Conservation (phyloP, 1,140 invertebrate genomes). For the Drosophila navojoa region DNA sequence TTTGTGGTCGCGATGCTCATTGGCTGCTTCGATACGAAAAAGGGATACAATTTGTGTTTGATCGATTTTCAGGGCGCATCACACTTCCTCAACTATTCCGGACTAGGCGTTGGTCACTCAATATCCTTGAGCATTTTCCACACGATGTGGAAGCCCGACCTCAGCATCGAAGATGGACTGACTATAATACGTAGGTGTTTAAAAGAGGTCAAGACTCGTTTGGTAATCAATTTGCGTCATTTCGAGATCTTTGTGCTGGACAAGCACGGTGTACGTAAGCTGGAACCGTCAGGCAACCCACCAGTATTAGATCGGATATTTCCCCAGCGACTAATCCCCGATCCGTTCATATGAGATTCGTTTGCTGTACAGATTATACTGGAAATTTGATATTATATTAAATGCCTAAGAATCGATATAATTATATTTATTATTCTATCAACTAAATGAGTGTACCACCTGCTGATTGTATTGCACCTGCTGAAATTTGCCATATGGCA, state of each 20-base stretch:
- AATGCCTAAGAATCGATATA: no score
- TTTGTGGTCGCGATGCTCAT: slow-evolving; percentile 70
- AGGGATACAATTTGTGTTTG: slow-evolving; percentile 89
- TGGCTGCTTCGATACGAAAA: slow-evolving; percentile 89
- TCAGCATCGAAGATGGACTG: slow-evolving; percentile 91
- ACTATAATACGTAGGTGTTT: slow-evolving; percentile 93
- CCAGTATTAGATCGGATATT: not conserved
- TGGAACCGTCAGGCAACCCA: not conserved
- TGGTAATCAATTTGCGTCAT: slow-evolving; percentile 94
- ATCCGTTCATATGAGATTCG: no score
- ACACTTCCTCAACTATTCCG: slow-evolving; percentile 93
- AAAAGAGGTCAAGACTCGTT: slow-evolving; percentile 92
- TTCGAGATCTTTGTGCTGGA: slow-evolving; percentile 94
- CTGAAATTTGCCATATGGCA: slow-evolving; percentile 8
- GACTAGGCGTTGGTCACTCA: slow-evolving; percentile 96
- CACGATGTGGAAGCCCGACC: slow-evolving; percentile 90
- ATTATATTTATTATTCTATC: not conserved
- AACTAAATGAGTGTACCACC: not conserved
- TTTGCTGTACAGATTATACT: no score
- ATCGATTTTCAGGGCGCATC: slow-evolving; percentile 95
- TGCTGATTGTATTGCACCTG: not conserved
- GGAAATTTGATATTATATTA: no score
- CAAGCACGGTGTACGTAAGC: slow-evolving; percentile 88
- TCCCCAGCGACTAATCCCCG: no score
- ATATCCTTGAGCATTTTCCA: slow-evolving; percentile 95